Evolutionary conservation across 2,888 invertebrate genomes (phyloP).

Genomic region (Hyposoter dolosus): DNA sequence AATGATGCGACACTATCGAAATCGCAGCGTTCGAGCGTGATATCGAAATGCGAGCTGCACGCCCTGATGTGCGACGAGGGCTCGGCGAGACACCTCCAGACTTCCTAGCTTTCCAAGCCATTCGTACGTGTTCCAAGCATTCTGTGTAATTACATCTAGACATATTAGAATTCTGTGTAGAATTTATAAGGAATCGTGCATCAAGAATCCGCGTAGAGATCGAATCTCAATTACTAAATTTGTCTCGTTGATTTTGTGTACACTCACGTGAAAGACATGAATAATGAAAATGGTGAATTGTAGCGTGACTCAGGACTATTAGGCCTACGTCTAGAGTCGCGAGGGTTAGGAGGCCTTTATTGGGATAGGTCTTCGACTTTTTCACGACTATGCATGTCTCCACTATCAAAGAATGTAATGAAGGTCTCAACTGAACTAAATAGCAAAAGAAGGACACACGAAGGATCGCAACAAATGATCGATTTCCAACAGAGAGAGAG

Average conservation of each 20-base stretch:
- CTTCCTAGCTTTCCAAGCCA: neutral
- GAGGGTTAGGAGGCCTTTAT: slow-evolving; percentile 76
- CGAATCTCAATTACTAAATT: neutral
- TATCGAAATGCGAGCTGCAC: slow-evolving; percentile 67
- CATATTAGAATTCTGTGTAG: neutral
- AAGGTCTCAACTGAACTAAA: neutral
- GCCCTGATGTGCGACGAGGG: slow-evolving; percentile 49
- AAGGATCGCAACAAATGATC: neutral
- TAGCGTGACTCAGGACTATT: slow-evolving; percentile 77
- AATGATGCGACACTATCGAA: slow-evolving; percentile 70
- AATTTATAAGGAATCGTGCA: neutral
- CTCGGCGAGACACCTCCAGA: slow-evolving; percentile 47
- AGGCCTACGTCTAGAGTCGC: slow-evolving; percentile 70
- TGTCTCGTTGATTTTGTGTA: neutral
- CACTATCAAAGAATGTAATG: neutral
- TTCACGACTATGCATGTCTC: slow-evolving; percentile 23
- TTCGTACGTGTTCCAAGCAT: slow-evolving; percentile 15
- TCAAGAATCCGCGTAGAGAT: neutral
- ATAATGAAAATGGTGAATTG: slow-evolving; percentile 50
- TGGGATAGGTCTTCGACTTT: slow-evolving; percentile 78
- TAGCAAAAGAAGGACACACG: neutral
- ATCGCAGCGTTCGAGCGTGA: slow-evolving; percentile 69
- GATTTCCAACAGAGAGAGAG: neutral
- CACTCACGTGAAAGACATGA: slow-evolving; percentile 13
- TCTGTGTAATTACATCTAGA: slow-evolving; percentile 24